Percentiles rank a stretch among this genome's conserved stretches.
These are phyloP conservation scores for Amphibalanus amphitrite DNA, from an alignment of 1,140 invertebrate genomes.

Conservation along the genomic window DNA sequence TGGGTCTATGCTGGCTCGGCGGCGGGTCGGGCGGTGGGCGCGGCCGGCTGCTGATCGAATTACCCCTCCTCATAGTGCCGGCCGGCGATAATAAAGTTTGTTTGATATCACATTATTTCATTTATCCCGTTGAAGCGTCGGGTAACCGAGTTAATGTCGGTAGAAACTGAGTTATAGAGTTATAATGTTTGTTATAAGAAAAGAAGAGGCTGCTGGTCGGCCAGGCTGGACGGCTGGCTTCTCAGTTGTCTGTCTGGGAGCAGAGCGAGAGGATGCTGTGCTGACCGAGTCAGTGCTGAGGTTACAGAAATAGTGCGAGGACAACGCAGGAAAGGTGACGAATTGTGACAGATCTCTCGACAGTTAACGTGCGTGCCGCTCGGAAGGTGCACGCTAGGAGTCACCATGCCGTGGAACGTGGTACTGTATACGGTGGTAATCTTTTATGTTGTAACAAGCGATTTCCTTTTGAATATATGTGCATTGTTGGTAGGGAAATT, in stretches of 20 bases:
- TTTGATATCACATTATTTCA: conserved; percentile 2
- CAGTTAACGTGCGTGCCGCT: too few relatives aligned
- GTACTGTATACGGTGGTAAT: too few relatives aligned
- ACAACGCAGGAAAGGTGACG: too few relatives aligned
- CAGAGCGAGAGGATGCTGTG: neutral
- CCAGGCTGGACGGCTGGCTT: neutral
- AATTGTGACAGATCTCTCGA: too few relatives aligned
- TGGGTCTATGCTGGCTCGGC: neutral
- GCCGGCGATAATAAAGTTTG: neutral
- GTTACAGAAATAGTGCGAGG: too few relatives aligned
- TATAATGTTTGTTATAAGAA: neutral
- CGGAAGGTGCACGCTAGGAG: too few relatives aligned
- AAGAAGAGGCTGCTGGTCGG: neutral
- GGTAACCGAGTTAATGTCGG: neutral
- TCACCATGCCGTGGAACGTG: too few relatives aligned
- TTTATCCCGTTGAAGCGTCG: conserved; percentile 1
- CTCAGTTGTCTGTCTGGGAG: neutral
- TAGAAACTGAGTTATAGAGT: conserved; percentile 2
- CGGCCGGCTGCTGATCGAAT: neutral
- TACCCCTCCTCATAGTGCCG: neutral
- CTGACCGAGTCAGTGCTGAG: neutral
- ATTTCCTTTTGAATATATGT: too few relatives aligned
- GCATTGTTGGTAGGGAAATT: too few relatives aligned
- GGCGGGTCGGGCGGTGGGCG: too few relatives aligned
- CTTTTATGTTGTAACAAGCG: too few relatives aligned